These are phyloP conservation scores for Apis mellifera DNA, from an alignment of 1,140 invertebrate species.

Conservation along the genomic window Amel_HAv3.1 CM009931.2:20759001-20759500, in stretches of 20 bases:
- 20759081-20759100: background rate
- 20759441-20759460: background rate
- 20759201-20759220: background rate
- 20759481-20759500: background rate
- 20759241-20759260: background rate
- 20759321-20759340: too few species aligned
- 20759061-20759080: background rate
- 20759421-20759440: background rate
- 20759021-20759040: conserved; percentile 8
- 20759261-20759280: background rate
- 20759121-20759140: too few species aligned
- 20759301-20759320: background rate
- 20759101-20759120: background rate
- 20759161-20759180: background rate
- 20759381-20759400: background rate
- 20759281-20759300: background rate
- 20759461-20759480: background rate
- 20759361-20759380: background rate
- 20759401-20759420: background rate
- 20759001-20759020: conserved; percentile 30
- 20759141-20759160: background rate
- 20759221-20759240: background rate
- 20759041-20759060: background rate
- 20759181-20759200: background rate
- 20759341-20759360: background rate